These are phyloP conservation scores for Drosophila repleta DNA, from an alignment of 1,140 invertebrate species.

Conservation along the genomic window DNA sequence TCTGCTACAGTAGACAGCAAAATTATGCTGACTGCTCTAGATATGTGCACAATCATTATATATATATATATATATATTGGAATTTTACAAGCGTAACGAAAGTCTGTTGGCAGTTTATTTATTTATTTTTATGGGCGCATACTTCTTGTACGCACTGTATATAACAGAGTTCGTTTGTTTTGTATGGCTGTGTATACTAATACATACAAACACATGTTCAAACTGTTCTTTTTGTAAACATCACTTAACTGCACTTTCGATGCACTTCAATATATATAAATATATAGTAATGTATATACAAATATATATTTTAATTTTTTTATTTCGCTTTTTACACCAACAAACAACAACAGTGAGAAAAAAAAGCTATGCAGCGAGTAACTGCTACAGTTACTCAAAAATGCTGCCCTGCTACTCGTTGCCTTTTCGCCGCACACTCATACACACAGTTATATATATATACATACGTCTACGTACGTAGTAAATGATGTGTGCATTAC, in stretches of 20 bases:
- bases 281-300: no score
- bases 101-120: background rate
- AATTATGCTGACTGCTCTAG: conserved; percentile 23
- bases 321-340: conserved; percentile 27
- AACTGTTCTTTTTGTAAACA: conserved; percentile 24
- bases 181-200: conserved; percentile 15
- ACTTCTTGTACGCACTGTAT: conserved; percentile 36
- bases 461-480: conserved; percentile 9
- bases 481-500: conserved; percentile 31
- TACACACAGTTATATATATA: conserved; percentile 16
- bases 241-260: conserved; percentile 20
- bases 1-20: conserved; percentile 31
- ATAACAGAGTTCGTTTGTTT: conserved; percentile 17
- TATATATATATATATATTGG: background rate
- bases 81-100: conserved; percentile 9
- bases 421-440: conserved; percentile 36
- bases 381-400: conserved; percentile 48
- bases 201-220: conserved; percentile 6
- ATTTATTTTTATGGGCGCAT: background rate
- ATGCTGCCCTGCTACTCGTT: conserved; percentile 44
- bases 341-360: conserved; percentile 24
- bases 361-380: conserved; percentile 62
- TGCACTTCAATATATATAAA: conserved; percentile 21
- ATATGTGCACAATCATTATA: conserved; percentile 18
- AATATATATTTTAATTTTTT: conserved; percentile 1